Evolutionary conservation across 2,797 vertebrate species (phyloP), one percentile per base, ranked within the genome.

Genomic region (Syncerus caffer): DNA sequence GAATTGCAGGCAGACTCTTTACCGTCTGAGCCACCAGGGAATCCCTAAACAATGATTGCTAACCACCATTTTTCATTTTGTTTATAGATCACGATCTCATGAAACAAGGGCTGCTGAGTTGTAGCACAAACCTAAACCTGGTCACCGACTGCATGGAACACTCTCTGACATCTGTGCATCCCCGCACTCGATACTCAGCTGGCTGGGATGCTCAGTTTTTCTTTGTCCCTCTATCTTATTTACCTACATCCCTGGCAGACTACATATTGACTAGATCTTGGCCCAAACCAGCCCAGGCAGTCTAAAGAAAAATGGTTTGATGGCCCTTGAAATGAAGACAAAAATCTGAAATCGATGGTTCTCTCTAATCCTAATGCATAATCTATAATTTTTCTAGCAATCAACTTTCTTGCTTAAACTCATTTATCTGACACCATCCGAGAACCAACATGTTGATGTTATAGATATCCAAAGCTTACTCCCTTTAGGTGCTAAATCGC

Each of bases 191-290:
- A 47, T 98, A 99, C 53, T 16, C 94, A 0, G 97, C 42, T 0
- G 96, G 98, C 15, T 98, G 97, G 98, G 98, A 98, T 0, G 79
- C 98, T 42, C 8, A 64, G 1, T 85, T 98, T 57, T 0, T 89
- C 62, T 60, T 95, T 60, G 50, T 98, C 19, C 98, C 98, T 1
- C 91, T 98, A 21, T 98, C 98, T 96, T 98, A 98, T 86, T 89
- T 98, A 93, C 98, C 98, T 57, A 97, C 97, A 19, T 90, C 51
- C 51, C 34, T 98, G 64, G 3, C 53, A n/a, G 97, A 98, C 89
- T 93, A 80, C 78, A 50, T 97, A 58, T 21, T 95, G 42, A 85
- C 92, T 14, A 25, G 25, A 57, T 31, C 2, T 42, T 74, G 2
- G n/a, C 51, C 55, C 62, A 96, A 88, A 82, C 85, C 86, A 53